Evolutionary conservation across 1,140 invertebrate genomes (phyloP), one percentile per base, ranked within the genome.

Genomic region (Lanistes nyassanus): DNA sequence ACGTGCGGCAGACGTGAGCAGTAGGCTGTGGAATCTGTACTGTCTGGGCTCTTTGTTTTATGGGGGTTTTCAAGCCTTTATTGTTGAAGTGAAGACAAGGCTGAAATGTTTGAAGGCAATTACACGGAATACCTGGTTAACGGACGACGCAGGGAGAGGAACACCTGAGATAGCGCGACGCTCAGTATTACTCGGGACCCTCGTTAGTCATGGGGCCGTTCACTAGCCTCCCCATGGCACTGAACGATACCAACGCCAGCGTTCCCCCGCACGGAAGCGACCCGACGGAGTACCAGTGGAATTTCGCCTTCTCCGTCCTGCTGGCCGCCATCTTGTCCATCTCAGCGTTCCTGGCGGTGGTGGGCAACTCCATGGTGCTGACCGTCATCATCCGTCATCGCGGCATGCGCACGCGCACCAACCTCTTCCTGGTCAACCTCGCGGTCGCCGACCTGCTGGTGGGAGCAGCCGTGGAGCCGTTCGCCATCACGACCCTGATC

Each of bases 361-460:
- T 81, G 19, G 80, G 80, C 5, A 81, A 89, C 74, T 55, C 83
- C 13, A 84, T 89, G 84, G 88, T 89, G 23, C 84, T 90, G 21
- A 78, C 85, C 21, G 89, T 89, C 1, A 86, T 90, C 11, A 75
- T 81, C 3, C 77, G 87, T 0, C 87, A 90, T 79, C 77, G 84
- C 34, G 86, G 87, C 3, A 90, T 91, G 89, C 80, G 89, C 29
- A 90, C 90, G 5, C 76, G 90, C 39, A 91, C 90, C 3, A 91
- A 91, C 75, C 80, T 91, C 56, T 88, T 91, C 70, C 81, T 91
- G 34, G 85, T 86, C 0, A 91, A 90, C 79, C 80, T 91, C 64
- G 90, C 90, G 0, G 80, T 90, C 9, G 88, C 90, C 0, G 90
- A 91, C 78, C 88, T 91, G n/a, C 69, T 90, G 36, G 86, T 88